Conservation (phyloP, 2,113 vertebrate species). For the Suncus etruscus region DNA sequence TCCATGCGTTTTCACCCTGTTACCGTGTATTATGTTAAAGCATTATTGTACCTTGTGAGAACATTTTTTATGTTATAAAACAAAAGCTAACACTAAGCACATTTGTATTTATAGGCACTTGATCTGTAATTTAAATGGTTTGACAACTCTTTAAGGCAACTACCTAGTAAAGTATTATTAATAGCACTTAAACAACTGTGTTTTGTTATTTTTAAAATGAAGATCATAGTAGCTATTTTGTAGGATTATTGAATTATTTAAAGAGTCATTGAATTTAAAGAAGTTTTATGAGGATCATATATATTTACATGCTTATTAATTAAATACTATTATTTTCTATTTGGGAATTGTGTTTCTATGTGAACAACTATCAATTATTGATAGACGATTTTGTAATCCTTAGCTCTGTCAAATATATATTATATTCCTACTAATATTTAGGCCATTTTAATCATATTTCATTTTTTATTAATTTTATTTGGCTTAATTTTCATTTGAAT, state of each 20-base stretch:
- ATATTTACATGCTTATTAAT: background rate
- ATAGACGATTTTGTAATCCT: background rate
- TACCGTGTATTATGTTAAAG: background rate
- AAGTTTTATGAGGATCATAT: background rate
- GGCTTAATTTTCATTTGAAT: background rate
- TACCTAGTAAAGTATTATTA: too few relatives aligned
- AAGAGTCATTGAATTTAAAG: background rate
- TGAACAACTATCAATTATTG: background rate
- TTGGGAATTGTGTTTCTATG: background rate
- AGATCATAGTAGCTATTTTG: background rate
- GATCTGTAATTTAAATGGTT: background rate
- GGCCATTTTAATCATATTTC: background rate
- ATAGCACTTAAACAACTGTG: too few relatives aligned
- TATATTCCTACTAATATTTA: background rate
- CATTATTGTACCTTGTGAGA: background rate
- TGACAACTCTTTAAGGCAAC: too few relatives aligned
- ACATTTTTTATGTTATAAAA: background rate
- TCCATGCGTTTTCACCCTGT: background rate
- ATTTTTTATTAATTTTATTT: background rate
- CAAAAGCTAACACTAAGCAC: background rate
- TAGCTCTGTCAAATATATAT: background rate
- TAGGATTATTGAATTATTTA: background rate
- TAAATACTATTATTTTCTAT: background rate
- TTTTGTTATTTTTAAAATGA: too few relatives aligned
- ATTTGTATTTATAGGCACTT: background rate